A percentile compares a stretch with the other conserved stretches of the same genome.
Evolutionary conservation across 2,888 invertebrate genomes (phyloP).

Genomic region (Gortyna flavago): DNA sequence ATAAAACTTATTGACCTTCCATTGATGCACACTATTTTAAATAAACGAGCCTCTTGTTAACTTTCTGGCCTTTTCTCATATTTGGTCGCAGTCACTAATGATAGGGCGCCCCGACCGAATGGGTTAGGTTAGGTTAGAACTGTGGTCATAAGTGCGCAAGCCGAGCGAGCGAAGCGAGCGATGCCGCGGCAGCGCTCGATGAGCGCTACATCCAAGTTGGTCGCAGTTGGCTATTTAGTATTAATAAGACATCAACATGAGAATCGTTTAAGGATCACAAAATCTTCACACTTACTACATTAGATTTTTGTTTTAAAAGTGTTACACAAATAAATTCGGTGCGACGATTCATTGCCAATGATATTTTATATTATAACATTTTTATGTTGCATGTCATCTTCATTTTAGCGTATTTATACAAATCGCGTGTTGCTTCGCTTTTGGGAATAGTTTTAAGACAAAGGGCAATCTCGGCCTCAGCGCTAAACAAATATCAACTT

Average conservation of each 20-base stretch:
- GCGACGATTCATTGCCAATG: background rate
- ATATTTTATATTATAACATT: background rate
- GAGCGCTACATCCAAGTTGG: background rate
- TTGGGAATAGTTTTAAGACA: background rate
- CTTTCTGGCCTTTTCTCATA: background rate
- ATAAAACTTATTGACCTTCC: background rate
- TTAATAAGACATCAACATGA: background rate
- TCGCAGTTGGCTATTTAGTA: background rate
- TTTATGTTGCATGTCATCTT: constrained; percentile 20
- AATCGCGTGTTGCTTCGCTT: constrained; percentile 6
- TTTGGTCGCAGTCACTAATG: background rate
- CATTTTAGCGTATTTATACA: constrained; percentile 1
- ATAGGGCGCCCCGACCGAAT: background rate
- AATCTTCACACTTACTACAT: background rate
- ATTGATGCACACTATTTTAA: background rate
- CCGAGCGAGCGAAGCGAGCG: background rate
- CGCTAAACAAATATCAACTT: background rate
- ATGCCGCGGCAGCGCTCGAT: background rate
- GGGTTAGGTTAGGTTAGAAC: constrained; percentile 3
- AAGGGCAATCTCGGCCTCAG: background rate
- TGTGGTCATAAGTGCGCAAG: background rate
- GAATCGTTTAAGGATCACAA: background rate
- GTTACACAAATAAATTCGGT: background rate
- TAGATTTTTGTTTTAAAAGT: background rate
- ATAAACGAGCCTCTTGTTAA: background rate